Evolutionary conservation across 2,797 vertebrate species (phyloP).

Genomic region (Xiphophorus birchmanni): DNA sequence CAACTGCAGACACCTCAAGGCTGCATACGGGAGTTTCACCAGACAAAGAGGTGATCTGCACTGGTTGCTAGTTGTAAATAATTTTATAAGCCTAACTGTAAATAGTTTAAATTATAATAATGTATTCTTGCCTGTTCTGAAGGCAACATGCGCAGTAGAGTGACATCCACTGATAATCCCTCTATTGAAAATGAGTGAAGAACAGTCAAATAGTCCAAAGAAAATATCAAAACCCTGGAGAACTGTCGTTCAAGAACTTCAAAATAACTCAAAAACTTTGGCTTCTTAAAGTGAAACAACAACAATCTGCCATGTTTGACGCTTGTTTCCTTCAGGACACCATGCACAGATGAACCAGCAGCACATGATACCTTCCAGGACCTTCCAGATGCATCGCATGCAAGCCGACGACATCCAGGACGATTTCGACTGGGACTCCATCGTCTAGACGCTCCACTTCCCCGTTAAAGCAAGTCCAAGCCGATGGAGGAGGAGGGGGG

Average conservation of each 20-base stretch:
- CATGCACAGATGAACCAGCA: constrained; percentile 92
- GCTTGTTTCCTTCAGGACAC: constrained; percentile 77
- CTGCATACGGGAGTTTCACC: too few relatives aligned
- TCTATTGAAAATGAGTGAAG: neutral
- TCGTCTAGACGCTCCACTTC: constrained; percentile 81
- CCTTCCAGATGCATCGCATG: constrained; percentile 92
- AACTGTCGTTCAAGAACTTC: neutral
- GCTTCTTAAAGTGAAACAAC: neutral
- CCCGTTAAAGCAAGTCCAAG: constrained; percentile 36
- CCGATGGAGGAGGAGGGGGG: constrained; percentile 62
- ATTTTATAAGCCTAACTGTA: too few relatives aligned
- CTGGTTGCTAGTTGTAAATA: too few relatives aligned
- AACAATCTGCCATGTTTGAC: neutral
- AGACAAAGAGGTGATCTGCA: too few relatives aligned
- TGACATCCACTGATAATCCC: too few relatives aligned
- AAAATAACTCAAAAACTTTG: neutral
- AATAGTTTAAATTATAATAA: too few relatives aligned
- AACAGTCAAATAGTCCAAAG: neutral
- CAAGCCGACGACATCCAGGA: constrained; percentile 92
- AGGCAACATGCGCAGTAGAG: too few relatives aligned
- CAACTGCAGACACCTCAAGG: too few relatives aligned
- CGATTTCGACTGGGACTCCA: constrained; percentile 96
- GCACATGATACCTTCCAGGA: constrained; percentile 90
- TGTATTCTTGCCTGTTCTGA: too few relatives aligned
- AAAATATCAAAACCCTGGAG: neutral